Evolutionary conservation across 2,888 invertebrate species (phyloP), one percentile per base, ranked within the genome.

Genomic region (Cheilosia urbana): DNA sequence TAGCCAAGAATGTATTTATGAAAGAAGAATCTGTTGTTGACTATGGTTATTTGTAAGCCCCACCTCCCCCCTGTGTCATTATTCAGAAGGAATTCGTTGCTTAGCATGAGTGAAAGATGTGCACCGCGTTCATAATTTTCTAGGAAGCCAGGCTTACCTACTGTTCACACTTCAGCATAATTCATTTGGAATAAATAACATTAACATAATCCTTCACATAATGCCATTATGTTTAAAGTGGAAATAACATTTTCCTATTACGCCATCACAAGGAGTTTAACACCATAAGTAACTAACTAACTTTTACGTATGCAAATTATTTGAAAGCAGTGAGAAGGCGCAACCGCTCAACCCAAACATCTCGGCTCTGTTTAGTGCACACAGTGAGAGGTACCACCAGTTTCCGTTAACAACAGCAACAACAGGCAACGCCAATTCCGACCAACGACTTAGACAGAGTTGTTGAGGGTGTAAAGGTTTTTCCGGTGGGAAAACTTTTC

Each of bases 261-360:
- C 85, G 71, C 81, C 85, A 81, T 85, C 85, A 85, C 71, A 76
- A 76, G 80, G 80, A 84, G 80, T 84, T 84, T 84, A 84, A 84
- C 84, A 84, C 84, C 84, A 84, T 84, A 84, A 84, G 75, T 84
- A 84, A 84, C 84, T 81, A 85, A 85, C 85, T 85, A 85, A 85
- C 80, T 85, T 85, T 76, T 85, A 81, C 81, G 76, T 85, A 85
- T 85, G 85, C 80, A 85, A 81, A 85, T 85, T 85, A 76, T 76
- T 76, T 55, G 76, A 68, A 71, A 68, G 69, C 71, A 69, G 30
- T 72, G 24, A 27, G 24, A 68, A 49, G 75, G 80, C 58, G 49
- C 47, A 30, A 80, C 84, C 75, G 68, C 80, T 80, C 75, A 75
- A 55, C 79, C 73, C 34, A 79, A 79, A 73, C 79, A 79, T 75